Conservation (phyloP, 2,888 invertebrate species). For the Hermaeophaga mercurialis region DNA sequence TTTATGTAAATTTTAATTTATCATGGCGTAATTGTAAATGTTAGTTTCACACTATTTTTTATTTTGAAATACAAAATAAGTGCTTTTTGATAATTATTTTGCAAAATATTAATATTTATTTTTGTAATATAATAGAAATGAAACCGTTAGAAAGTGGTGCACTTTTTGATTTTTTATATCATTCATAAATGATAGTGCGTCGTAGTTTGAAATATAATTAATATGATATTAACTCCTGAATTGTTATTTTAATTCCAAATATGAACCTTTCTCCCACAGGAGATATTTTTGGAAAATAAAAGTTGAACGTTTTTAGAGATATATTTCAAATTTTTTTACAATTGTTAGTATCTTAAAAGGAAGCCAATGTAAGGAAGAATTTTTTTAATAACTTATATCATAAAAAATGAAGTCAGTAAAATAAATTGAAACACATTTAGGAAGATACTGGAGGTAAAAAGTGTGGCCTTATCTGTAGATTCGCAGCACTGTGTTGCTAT, state of each 20-base stretch:
- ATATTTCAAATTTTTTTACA: no score
- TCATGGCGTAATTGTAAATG: no score
- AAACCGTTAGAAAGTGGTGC: slow-evolving; percentile 7
- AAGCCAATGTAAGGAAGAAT: no score
- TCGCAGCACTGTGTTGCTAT: slow-evolving; percentile 79
- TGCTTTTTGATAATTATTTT: not conserved
- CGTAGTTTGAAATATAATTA: slow-evolving; percentile 56
- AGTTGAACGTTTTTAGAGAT: no score
- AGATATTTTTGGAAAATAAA: not conserved
- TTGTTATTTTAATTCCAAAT: not conserved
- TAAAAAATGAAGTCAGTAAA: not conserved
- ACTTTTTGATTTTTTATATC: slow-evolving; percentile 34
- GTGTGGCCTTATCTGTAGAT: slow-evolving; percentile 49
- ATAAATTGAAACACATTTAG: not conserved
- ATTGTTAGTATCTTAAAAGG: no score
- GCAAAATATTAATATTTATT: not conserved
- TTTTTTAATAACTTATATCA: no score
- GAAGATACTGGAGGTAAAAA: not conserved
- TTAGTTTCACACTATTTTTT: no score
- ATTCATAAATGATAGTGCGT: slow-evolving; percentile 52
- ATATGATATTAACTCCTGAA: slow-evolving; percentile 26
- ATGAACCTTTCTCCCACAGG: not conserved
- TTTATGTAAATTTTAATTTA: no score
- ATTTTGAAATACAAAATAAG: no score
- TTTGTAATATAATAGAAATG: slow-evolving; percentile 9